phyloP scores from a whole-genome alignment of 2,797 vertebrate species.

The Cichlasoma orientale region DNA sequence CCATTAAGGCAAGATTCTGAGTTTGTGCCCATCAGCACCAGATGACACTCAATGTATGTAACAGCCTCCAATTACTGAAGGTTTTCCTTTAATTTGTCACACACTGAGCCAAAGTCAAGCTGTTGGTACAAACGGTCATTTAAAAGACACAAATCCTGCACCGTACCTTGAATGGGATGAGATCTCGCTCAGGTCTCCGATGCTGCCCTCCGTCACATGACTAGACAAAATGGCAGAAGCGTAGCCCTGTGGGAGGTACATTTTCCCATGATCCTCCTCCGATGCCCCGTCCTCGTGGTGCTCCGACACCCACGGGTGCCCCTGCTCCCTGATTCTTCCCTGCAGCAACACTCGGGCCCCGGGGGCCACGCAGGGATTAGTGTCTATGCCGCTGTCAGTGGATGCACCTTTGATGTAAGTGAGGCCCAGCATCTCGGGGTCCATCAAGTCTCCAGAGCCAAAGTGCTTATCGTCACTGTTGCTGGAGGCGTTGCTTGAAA shows the following conservation, averaged over 20 bases:
- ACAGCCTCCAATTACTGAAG: not conserved
- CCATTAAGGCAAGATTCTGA: not conserved
- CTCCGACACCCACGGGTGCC: conserved; percentile 81
- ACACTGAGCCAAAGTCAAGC: not conserved
- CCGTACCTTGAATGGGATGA: conserved; percentile 93
- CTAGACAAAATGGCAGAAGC: conserved; percentile 78
- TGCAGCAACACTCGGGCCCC: conserved; percentile 72
- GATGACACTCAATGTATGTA: not conserved
- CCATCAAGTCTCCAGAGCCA: conserved; percentile 94
- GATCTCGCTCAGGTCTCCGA: conserved; percentile 92
- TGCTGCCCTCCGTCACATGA: conserved; percentile 85
- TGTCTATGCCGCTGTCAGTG: conserved; percentile 96
- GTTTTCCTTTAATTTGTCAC: not conserved
- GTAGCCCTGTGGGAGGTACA: conserved; percentile 86
- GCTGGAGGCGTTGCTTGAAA: conserved; percentile 93
- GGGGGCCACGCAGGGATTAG: conserved; percentile 86
- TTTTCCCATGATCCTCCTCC: conserved; percentile 85
- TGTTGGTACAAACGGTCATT: not conserved
- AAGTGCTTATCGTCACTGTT: conserved; percentile 96
- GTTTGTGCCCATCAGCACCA: not conserved
- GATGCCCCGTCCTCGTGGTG: conserved; percentile 72
- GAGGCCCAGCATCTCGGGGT: conserved; percentile 90
- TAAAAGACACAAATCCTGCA: not conserved
- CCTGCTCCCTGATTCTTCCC: conserved; percentile 76
- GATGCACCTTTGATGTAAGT: conserved; percentile 96